Conservation (phyloP, 2,113 vertebrate genomes). For the Periophthalmodon schlosseri region DNA sequence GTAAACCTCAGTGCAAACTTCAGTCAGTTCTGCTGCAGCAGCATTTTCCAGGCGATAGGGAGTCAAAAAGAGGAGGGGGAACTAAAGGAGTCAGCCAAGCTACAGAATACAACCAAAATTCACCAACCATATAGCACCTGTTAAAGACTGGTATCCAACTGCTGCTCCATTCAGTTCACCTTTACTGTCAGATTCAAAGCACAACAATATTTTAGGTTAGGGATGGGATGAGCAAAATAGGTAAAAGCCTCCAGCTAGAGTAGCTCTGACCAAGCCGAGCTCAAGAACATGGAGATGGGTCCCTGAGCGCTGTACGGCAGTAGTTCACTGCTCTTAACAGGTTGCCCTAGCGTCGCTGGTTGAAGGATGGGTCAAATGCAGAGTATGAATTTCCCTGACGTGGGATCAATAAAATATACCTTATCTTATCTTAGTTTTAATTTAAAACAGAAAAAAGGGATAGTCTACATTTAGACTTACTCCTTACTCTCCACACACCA, state of each 20-base stretch:
- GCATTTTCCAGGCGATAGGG: conserved; percentile 34
- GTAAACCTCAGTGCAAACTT: conserved; percentile 30
- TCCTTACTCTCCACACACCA: neutral
- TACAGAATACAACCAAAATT: conserved; percentile 35
- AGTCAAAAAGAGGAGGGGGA: conserved; percentile 11
- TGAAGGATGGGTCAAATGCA: too few relatives aligned
- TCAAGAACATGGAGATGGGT: too few relatives aligned
- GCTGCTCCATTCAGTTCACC: conserved; percentile 35
- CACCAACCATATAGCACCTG: conserved; percentile 19
- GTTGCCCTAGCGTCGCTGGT: too few relatives aligned
- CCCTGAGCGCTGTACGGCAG: too few relatives aligned
- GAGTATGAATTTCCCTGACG: too few relatives aligned
- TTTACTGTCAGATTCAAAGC: conserved; percentile 18
- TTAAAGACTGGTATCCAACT: conserved; percentile 36
- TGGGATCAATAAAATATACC: too few relatives aligned
- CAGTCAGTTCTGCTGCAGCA: conserved; percentile 29
- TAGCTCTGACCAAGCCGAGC: too few relatives aligned
- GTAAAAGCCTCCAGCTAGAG: too few relatives aligned
- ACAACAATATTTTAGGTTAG: neutral
- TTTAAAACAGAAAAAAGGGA: too few relatives aligned
- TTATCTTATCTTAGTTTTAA: too few relatives aligned
- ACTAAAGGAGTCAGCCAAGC: conserved; percentile 13
- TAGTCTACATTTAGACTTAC: neutral
- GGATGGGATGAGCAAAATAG: too few relatives aligned
- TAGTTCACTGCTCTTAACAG: too few relatives aligned